A percentile compares a stretch with the other conserved stretches of the same genome.
These are phyloP conservation scores for Arctopsyche grandis DNA, from an alignment of 1,140 invertebrate species.

Conservation along the genomic window DNA sequence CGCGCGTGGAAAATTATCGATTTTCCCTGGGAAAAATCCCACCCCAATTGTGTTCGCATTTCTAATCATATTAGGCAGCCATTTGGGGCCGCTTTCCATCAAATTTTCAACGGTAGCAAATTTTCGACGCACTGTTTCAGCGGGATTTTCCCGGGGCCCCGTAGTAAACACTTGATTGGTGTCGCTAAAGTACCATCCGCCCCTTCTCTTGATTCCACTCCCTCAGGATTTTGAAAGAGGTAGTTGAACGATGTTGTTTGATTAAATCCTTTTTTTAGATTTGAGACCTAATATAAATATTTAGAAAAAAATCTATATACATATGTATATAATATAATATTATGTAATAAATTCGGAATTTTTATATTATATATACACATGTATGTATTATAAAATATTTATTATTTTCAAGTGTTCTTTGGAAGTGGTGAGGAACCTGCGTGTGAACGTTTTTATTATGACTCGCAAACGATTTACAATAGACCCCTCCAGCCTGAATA, in stretches of 20 bases:
- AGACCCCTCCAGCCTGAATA: too few species aligned
- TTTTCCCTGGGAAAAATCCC: background rate
- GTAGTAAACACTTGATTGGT: slow-evolving; percentile 36
- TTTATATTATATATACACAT: too few species aligned
- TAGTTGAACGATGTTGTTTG: background rate
- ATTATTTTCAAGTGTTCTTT: too few species aligned
- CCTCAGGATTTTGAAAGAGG: background rate
- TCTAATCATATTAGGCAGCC: slow-evolving; percentile 25
- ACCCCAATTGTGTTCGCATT: background rate
- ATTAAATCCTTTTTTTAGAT: slow-evolving; percentile 32
- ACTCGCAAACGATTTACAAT: too few species aligned
- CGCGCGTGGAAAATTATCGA: too few species aligned
- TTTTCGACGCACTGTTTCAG: slow-evolving; percentile 8
- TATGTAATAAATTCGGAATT: too few species aligned
- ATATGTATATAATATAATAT: too few species aligned
- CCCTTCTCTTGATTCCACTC: background rate
- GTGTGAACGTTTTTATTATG: too few species aligned
- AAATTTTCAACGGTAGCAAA: background rate
- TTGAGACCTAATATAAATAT: background rate
- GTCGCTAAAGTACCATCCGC: slow-evolving; percentile 14
- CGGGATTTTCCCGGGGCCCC: background rate
- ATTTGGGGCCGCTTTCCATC: background rate
- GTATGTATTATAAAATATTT: too few species aligned
- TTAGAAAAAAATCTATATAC: too few species aligned
- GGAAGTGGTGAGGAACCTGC: too few species aligned